These are phyloP conservation scores for Gymnopithys bicolor DNA, from an alignment of 2,797 vertebrate genomes.

Conservation along the genomic window DNA sequence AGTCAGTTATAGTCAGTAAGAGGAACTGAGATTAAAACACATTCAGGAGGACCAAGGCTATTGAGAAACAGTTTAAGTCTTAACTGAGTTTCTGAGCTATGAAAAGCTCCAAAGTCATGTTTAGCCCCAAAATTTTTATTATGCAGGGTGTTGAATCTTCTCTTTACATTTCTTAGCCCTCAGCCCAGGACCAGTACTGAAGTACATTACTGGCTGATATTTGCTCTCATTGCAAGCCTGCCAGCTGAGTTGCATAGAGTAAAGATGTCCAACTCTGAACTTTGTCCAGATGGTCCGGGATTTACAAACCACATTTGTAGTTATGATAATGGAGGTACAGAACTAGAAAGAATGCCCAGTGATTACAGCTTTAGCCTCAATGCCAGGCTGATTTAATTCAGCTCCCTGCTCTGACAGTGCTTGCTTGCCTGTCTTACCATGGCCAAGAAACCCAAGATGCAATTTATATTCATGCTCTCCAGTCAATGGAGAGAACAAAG, in stretches of 20 bases:
- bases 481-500: background rate
- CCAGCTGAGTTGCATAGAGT: background rate
- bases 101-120: background rate
- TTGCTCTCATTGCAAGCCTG: background rate
- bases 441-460: background rate
- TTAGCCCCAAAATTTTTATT: background rate
- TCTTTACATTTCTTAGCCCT: background rate
- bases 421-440: background rate
- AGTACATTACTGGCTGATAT: background rate
- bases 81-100: background rate
- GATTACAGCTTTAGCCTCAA: background rate
- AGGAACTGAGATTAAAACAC: slow-evolving; percentile 3
- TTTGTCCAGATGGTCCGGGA: slow-evolving; percentile 14
- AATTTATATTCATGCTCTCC: background rate
- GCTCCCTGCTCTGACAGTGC: background rate
- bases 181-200: background rate
- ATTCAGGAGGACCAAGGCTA: background rate
- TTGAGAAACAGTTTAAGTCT: background rate
- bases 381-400: background rate
- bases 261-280: background rate
- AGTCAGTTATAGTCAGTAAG: background rate
- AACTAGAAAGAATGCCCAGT: background rate
- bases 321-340: slow-evolving; percentile 8
- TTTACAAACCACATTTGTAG: slow-evolving; percentile 3
- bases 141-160: background rate